phyloP scores from a whole-genome alignment of 1,140 invertebrate species.

The Nasonia longicornis region DNA sequence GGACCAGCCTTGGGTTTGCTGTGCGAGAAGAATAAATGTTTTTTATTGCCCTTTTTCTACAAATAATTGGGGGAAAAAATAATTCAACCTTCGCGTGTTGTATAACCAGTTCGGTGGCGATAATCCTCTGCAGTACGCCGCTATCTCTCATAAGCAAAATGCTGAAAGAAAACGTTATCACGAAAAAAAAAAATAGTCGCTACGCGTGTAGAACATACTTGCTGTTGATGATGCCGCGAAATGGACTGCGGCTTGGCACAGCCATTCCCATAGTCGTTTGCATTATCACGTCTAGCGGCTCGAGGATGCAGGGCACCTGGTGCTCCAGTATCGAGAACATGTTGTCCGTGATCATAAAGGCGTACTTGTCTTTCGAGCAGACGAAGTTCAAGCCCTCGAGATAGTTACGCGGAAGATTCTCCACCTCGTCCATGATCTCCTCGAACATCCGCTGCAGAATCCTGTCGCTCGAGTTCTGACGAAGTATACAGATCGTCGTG shows the following conservation, averaged over 20 bases:
- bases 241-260: slow-evolving; percentile 56
- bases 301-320: slow-evolving; percentile 59
- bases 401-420: slow-evolving; percentile 60
- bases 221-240: slow-evolving; percentile 62
- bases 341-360: slow-evolving; percentile 63
- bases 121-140: slow-evolving; percentile 63
- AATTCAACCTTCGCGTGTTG: slow-evolving; percentile 45
- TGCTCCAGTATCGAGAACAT: slow-evolving; percentile 59
- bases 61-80: background rate
- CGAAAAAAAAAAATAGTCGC: too few species aligned
- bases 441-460: slow-evolving; percentile 57
- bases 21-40: slow-evolving; percentile 8
- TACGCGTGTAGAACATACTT: slow-evolving; percentile 50
- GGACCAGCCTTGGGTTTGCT: slow-evolving; percentile 51
- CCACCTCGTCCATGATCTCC: slow-evolving; percentile 51
- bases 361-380: slow-evolving; percentile 60
- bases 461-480: slow-evolving; percentile 59
- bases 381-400: slow-evolving; percentile 59
- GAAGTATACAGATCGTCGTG: too few species aligned
- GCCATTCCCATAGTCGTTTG: slow-evolving; percentile 64
- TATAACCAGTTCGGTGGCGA: slow-evolving; percentile 59
- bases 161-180: slow-evolving; percentile 47
- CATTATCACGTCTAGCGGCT: slow-evolving; percentile 62
- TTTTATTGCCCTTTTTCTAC: background rate
- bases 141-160: slow-evolving; percentile 62